Base-by-base conservation (phyloP, 2,113 vertebrate species). In the Erythrolamprus reginae region DNA sequence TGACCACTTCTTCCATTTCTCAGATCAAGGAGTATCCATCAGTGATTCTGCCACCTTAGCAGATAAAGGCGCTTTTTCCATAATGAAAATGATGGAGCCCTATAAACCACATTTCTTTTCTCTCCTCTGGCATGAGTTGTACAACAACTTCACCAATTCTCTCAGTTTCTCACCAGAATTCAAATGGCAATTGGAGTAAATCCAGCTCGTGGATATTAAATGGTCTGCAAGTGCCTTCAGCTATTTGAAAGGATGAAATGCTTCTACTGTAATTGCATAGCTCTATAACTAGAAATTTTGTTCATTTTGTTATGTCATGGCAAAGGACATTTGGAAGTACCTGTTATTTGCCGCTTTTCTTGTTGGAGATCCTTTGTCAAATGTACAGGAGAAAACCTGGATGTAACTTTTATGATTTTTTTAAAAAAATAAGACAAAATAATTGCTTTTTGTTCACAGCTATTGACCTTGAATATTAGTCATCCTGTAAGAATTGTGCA, bases 401-500 rank as follows among this genome's bases (percentile, higher is more conserved):
- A 61, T 1, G 9, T 83, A 5, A 1, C 53, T 89, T 83, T 33
- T 91, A 2, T 87, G 85, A 86, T 2, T 56, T 91, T 92, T 93
- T 89, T n/a, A n/a, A 88, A 93, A 92, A 94, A 91, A 91, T 93
- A 82, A 82, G n/a, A 51, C 88, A 90, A 93, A 91, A 3, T 82
- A 91, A 87, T 86, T 65, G 42, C 77, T 58, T 17, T 85, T 85
- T 55, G 90, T 87, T 93, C 89, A 89, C 12, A 92, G 45, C 21
- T 3, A n/a, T 58, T 13, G 24, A 82, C 88, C 50, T 87, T 94
- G 70, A 92, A 55, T 88, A 90, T 89, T 92, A 94, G 42, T 90
- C 52, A 91, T 38, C 86, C 52, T 92, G 82, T 89, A 84, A 92
- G 92, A 90, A 53, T 70, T 89, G 91, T 6, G 48, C 0, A 88